Evolutionary conservation across 2,888 invertebrate genomes (phyloP), one percentile per base, ranked within the genome.

Genomic region (Parnassius glacialis): DNA sequence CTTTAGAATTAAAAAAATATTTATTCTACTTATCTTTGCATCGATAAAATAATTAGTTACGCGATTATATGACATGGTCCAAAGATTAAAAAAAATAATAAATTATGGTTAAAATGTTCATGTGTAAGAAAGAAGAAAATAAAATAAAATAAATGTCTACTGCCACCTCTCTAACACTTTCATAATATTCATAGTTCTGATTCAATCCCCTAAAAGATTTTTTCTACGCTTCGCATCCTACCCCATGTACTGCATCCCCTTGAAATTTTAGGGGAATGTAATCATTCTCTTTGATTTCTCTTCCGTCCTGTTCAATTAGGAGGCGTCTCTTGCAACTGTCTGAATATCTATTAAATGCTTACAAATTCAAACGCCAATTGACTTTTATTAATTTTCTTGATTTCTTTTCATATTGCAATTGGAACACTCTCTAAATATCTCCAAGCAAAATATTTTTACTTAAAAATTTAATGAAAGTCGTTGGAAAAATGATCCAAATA

Each of bases 241-340:
- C 88, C 90, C 88, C 79, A 80, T 68, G 71, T 67, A 69, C 69
- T 74, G 74, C 75, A 78, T 78, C 86, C 90, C 90, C 83, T 81
- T 81, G 79, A 83, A 85, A 82, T 76, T 82, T 75, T 79, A 79
- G 85, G 90, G 89, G 89, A 86, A 84, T 81, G 84, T 84, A 85
- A 90, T 89, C 87, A 88, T 90, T 87, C 85, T 85, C 85, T 90
- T 90, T 90, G 90, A 90, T 89, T 90, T 79, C 79, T 85, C 80
- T 85, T 83, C 85, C 90, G 80, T 87, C 85, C 85, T 83, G 88
- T 90, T 90, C 89, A 91, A 91, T 91, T 90, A 91, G 86, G 78
- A 87, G 85, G 84, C 86, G 84, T 81, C 84, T 85, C 80, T 83
- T 81, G 84, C 82, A 70, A 74, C 71, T 81, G 83, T 79, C 81